Evolutionary conservation across 2,797 vertebrate genomes (phyloP).

Genomic region (Taenioides sp.): DNA sequence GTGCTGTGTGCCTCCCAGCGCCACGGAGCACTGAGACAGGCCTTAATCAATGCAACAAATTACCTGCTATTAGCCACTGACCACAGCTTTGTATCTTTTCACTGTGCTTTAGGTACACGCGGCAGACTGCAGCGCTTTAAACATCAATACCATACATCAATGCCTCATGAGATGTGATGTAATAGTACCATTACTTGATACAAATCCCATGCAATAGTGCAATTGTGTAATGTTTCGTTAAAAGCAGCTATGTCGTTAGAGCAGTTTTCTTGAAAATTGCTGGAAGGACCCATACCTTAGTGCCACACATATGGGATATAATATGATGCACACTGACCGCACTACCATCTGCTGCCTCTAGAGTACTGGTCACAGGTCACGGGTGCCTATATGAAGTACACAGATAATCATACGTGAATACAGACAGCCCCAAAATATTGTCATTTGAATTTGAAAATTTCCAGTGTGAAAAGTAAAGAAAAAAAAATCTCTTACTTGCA

Average conservation of each 20-base stretch:
- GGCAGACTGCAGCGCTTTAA: constrained; percentile 26
- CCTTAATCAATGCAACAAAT: constrained; percentile 64
- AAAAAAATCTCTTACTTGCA: too few relatives aligned
- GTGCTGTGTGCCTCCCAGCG: constrained; percentile 37
- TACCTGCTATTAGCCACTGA: constrained; percentile 55
- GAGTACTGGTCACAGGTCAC: background rate
- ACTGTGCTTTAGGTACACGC: constrained; percentile 33
- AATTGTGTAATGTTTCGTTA: constrained; percentile 2
- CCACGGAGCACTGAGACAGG: constrained; percentile 33
- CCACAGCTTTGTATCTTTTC: constrained; percentile 27
- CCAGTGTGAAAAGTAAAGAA: too few relatives aligned
- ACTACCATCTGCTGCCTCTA: background rate
- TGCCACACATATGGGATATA: too few relatives aligned
- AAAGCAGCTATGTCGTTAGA: constrained; percentile 17
- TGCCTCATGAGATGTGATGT: constrained; percentile 34
- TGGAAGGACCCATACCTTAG: constrained; percentile 4
- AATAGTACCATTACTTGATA: constrained; percentile 37
- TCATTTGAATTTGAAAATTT: too few relatives aligned
- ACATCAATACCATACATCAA: constrained; percentile 25
- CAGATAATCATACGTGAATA: background rate
- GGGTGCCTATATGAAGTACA: background rate
- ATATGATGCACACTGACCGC: too few relatives aligned
- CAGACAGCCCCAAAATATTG: background rate
- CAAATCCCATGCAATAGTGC: constrained; percentile 18
- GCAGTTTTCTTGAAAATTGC: constrained; percentile 27